Conservation (phyloP, 2,888 invertebrate species). For the Hydroisotoma schaefferi region DNA sequence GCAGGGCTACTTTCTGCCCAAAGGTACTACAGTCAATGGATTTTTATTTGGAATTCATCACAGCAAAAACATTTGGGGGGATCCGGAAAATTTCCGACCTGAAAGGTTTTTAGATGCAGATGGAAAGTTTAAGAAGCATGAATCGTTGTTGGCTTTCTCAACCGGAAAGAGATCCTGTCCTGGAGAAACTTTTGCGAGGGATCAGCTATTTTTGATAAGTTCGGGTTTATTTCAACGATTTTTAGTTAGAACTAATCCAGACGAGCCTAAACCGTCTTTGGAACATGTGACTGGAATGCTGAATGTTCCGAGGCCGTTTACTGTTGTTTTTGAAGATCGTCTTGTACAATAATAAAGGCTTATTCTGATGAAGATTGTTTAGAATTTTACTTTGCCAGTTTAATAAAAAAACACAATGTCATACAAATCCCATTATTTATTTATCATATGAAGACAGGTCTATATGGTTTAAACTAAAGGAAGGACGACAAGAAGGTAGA, state of each 20-base stretch:
- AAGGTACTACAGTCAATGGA: conserved; percentile 29
- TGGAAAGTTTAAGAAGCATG: conserved; percentile 21
- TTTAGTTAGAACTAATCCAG: conserved; percentile 9
- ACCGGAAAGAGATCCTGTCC: conserved; percentile 18
- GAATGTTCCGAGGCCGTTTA: neutral
- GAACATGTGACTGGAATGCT: conserved; percentile 6
- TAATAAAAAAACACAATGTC: too few relatives aligned
- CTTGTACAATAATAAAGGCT: neutral
- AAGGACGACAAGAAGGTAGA: too few relatives aligned
- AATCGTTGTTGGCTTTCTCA: conserved; percentile 15
- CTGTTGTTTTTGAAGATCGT: neutral
- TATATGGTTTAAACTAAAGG: too few relatives aligned
- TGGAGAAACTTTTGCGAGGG: conserved; percentile 24
- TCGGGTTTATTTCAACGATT: conserved; percentile 24
- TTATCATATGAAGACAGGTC: too few relatives aligned
- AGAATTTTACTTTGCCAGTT: too few relatives aligned
- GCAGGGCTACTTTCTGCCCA: conserved; percentile 30
- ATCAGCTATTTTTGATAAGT: conserved; percentile 20
- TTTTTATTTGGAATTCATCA: conserved; percentile 29
- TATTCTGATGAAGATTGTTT: too few relatives aligned
- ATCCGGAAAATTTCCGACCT: conserved; percentile 35
- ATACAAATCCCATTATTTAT: too few relatives aligned
- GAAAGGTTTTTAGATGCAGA: conserved; percentile 30
- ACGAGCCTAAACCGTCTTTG: conserved; percentile 13
- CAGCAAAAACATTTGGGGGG: conserved; percentile 31